Conservation (phyloP, 2,113 vertebrate genomes). For the Phrynocephalus versicolor region DNA sequence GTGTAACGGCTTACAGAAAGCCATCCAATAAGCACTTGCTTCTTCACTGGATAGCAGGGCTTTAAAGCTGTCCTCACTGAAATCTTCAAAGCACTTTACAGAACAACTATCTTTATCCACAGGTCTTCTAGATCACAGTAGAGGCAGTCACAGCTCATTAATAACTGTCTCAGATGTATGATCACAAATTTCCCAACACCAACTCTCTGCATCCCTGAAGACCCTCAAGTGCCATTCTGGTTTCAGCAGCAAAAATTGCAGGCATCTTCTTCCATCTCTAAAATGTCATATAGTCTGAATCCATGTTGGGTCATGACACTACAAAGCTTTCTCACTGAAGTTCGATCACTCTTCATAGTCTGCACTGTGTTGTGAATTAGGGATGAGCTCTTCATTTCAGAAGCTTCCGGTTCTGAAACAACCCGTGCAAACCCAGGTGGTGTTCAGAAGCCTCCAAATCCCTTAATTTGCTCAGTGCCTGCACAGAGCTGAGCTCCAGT, state of each 20-base stretch:
- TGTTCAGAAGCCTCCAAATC: no score
- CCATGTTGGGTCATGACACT: not conserved
- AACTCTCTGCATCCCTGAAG: not conserved
- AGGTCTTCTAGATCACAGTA: not conserved
- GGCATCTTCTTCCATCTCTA: not conserved
- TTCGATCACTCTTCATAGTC: no score
- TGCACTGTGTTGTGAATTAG: no score
- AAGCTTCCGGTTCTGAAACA: no score
- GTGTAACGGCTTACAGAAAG: conserved; percentile 5
- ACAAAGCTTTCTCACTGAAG: no score
- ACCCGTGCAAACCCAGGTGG: no score
- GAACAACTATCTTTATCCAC: conserved; percentile 1
- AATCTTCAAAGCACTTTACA: conserved; percentile 28
- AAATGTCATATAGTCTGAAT: not conserved
- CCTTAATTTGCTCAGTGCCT: no score
- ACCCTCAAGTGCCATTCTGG: not conserved
- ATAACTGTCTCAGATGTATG: not conserved
- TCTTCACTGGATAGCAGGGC: conserved; percentile 32
- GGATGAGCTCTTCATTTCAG: no score
- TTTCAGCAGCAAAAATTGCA: not conserved
- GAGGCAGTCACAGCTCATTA: not conserved
- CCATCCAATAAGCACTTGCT: conserved; percentile 12
- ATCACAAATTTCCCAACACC: not conserved
- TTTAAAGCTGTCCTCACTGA: conserved; percentile 12
- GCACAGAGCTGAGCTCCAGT: no score